phyloP scores from a whole-genome alignment of 1,140 invertebrate species.

The Himalopsyche phryganea region DNA sequence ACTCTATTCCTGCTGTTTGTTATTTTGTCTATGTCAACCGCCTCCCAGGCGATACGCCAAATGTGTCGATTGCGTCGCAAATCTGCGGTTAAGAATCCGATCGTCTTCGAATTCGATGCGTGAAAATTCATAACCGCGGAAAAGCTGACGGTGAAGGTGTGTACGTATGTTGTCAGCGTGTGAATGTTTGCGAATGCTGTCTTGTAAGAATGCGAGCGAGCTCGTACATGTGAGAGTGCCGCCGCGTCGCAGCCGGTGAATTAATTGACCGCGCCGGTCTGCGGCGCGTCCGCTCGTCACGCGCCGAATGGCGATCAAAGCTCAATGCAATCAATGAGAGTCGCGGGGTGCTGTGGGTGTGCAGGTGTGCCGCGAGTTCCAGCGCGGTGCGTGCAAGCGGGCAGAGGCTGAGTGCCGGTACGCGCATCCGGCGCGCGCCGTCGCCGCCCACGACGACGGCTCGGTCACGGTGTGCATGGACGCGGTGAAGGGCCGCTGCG shows the following conservation, averaged over 20 bases:
- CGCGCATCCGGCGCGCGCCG: constrained; percentile 93
- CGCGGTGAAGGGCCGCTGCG: constrained; percentile 95
- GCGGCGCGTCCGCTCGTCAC: neutral
- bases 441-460: constrained; percentile 90
- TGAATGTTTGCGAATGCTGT: neutral
- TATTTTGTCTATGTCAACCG: too few relatives aligned
- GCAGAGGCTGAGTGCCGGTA: constrained; percentile 94
- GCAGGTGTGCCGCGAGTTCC: constrained; percentile 98
- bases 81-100: too few relatives aligned
- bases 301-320: constrained; percentile 21
- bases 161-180: neutral
- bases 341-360: constrained; percentile 35
- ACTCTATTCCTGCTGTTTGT: too few relatives aligned
- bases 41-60: too few relatives aligned
- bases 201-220: neutral
- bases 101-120: too few relatives aligned
- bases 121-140: too few relatives aligned
- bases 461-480: constrained; percentile 98
- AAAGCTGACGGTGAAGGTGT: neutral
- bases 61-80: too few relatives aligned
- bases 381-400: constrained; percentile 95
- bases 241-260: neutral
- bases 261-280: too few relatives aligned
- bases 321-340: constrained; percentile 31
- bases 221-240: neutral